These are phyloP conservation scores for Hydrotaea cyrtoneurina DNA, from an alignment of 2,888 invertebrate genomes.

Conservation along the genomic window DNA sequence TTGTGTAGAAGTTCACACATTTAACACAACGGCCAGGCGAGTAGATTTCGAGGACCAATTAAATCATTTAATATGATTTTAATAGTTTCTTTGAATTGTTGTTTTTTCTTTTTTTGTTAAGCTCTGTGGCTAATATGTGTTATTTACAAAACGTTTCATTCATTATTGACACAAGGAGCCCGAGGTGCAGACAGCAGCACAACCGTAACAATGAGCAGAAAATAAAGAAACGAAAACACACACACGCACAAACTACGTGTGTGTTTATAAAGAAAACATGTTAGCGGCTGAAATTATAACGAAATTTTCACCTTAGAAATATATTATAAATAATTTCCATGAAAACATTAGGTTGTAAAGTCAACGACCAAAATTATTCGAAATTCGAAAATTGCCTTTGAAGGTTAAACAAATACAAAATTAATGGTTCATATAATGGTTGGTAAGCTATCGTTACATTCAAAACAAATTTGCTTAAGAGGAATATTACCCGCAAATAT, in stretches of 20 bases:
- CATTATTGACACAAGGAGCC: constrained; percentile 33
- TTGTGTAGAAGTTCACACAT: too few species aligned
- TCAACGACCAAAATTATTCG: background rate
- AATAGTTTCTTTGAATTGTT: background rate
- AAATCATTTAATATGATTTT: background rate
- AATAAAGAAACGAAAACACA: background rate
- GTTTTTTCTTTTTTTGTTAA: background rate
- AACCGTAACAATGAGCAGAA: too few species aligned
- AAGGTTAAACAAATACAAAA: background rate
- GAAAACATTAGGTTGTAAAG: background rate
- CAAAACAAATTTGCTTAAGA: too few species aligned
- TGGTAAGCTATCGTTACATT: background rate
- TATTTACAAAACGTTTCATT: constrained; percentile 10
- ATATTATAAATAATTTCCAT: background rate
- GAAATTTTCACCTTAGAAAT: background rate
- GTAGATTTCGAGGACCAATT: background rate
- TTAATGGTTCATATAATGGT: background rate
- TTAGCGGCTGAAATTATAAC: background rate
- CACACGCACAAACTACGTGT: background rate
- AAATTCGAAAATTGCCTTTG: background rate
- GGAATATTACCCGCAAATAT: too few species aligned
- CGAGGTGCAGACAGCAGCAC: background rate
- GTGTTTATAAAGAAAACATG: background rate
- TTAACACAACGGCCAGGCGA: too few species aligned
- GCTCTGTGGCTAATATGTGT: background rate